Evolutionary conservation across 2,888 invertebrate species (phyloP).

Genomic region (Anoncus sp.): DNA sequence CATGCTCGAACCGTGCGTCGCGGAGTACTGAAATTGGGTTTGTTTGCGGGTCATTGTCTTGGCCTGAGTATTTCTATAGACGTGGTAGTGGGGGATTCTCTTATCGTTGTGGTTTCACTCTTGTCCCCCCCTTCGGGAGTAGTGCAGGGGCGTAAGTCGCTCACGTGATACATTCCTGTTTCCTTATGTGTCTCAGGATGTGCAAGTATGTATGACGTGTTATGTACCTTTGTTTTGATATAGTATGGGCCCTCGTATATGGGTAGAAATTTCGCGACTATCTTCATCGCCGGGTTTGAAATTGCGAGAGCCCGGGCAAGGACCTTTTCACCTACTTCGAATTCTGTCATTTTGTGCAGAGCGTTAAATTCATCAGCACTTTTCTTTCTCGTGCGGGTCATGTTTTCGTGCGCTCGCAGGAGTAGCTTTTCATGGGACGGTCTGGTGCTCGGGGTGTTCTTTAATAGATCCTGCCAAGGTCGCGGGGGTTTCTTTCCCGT

Average conservation of each 20-base stretch:
- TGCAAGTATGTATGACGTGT: not conserved
- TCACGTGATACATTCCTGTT: not conserved
- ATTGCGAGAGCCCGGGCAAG: not conserved
- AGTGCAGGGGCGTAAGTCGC: not conserved
- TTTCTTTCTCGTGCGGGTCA: not conserved
- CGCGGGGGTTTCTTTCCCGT: not conserved
- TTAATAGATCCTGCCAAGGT: slow-evolving; percentile 5
- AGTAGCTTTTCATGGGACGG: no score
- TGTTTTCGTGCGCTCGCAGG: not conserved
- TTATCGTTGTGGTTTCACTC: no score
- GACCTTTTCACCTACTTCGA: not conserved
- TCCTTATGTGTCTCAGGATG: not conserved
- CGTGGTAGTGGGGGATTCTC: no score
- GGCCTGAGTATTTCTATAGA: no score
- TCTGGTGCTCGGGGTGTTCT: no score
- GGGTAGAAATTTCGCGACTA: not conserved
- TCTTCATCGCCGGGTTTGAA: not conserved
- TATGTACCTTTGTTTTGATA: no score
- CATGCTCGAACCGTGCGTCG: no score
- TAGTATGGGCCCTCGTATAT: slow-evolving; percentile 1
- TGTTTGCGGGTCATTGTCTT: no score
- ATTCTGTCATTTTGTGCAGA: not conserved
- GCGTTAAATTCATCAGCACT: not conserved
- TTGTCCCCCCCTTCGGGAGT: no score
- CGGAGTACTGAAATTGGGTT: no score